Conservation (phyloP, 2,113 vertebrate genomes). For the Festucalex cinctus region DNA sequence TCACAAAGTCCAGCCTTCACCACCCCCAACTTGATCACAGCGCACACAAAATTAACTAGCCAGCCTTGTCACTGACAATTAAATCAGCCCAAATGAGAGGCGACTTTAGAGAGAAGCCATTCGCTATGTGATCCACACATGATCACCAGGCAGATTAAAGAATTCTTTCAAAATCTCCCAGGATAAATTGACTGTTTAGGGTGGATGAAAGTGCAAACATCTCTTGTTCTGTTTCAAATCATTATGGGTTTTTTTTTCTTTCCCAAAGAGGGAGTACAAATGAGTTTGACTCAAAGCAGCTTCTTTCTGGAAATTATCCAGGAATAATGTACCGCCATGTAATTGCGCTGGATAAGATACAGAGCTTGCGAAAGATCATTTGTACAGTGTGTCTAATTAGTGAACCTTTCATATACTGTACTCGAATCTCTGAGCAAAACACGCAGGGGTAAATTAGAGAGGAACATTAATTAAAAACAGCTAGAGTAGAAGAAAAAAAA, state of each 20-base stretch:
- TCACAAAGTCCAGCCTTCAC: constrained; percentile 19
- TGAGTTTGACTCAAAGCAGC: constrained; percentile 69
- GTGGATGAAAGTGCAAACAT: constrained; percentile 26
- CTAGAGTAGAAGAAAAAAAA: constrained; percentile 49
- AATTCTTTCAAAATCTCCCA: constrained; percentile 21
- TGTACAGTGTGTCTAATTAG: constrained; percentile 80
- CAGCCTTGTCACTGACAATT: constrained; percentile 61
- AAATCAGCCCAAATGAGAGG: constrained; percentile 60
- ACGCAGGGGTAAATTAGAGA: constrained; percentile 67
- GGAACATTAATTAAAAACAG: constrained; percentile 55
- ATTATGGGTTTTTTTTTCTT: constrained; percentile 12
- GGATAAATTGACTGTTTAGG: constrained; percentile 20
- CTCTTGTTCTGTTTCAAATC: constrained; percentile 31
- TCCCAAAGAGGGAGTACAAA: constrained; percentile 55
- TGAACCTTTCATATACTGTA: constrained; percentile 74
- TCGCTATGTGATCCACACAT: constrained; percentile 39
- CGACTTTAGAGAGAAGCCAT: constrained; percentile 39
- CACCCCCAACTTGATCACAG: constrained; percentile 37
- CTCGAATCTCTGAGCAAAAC: constrained; percentile 68
- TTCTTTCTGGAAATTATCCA: constrained; percentile 77
- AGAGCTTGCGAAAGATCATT: constrained; percentile 77
- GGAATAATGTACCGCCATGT: constrained; percentile 76
- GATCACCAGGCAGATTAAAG: constrained; percentile 35
- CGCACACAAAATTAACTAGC: constrained; percentile 58
- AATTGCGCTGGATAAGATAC: constrained; percentile 78